Evolutionary conservation across 2,888 invertebrate species (phyloP).

Genomic region (Bursaphelenchus okinawaensis): DNA sequence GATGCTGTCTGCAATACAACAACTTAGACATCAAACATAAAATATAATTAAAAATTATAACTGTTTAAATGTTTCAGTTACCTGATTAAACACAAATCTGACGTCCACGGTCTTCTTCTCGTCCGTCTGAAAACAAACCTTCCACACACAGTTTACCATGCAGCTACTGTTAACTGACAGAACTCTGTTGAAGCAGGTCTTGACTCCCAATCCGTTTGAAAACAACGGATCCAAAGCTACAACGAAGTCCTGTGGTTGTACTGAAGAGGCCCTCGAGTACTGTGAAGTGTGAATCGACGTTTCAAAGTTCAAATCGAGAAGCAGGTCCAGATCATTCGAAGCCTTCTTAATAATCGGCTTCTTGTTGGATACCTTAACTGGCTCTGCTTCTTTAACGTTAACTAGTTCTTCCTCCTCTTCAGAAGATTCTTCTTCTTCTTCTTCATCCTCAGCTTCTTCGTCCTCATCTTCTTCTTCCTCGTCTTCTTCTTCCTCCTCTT

Average conservation of each 20-base stretch:
- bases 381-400: background rate
- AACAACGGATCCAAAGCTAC: constrained; percentile 15
- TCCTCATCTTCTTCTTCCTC: constrained; percentile 25
- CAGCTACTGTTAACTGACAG: constrained; percentile 38
- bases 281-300: constrained; percentile 15
- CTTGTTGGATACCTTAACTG: background rate
- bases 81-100: background rate
- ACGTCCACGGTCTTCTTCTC: constrained; percentile 12
- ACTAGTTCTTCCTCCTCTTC: constrained; percentile 2
- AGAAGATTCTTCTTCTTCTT: constrained; percentile 30
- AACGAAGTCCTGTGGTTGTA: constrained; percentile 18
- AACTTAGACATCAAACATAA: background rate
- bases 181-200: constrained; percentile 24
- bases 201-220: constrained; percentile 20
- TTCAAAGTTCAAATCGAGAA: constrained; percentile 32
- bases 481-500: constrained; percentile 23
- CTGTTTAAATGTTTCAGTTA: no score
- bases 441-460: constrained; percentile 33
- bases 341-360: background rate
- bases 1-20: background rate
- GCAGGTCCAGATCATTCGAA: constrained; percentile 16
- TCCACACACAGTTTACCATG: constrained; percentile 33
- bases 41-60: background rate
- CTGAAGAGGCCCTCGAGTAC: constrained; percentile 22
- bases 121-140: constrained; percentile 14